Evolutionary conservation across 2,888 invertebrate species (phyloP).

Genomic region (Aphodius sticticus): DNA sequence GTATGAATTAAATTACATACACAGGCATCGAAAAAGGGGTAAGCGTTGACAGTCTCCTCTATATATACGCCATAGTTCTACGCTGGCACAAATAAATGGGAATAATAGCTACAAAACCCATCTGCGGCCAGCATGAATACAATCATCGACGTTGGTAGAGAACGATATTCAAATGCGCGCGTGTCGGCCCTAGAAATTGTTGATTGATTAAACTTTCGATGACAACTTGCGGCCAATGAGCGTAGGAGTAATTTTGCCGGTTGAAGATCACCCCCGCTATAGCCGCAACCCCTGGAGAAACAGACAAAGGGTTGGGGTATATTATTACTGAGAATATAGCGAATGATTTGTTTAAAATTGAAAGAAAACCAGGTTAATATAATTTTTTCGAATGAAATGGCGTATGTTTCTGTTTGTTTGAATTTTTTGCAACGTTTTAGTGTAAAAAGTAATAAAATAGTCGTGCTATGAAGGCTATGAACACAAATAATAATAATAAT

Average conservation of each 20-base stretch:
- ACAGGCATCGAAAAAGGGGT: neutral
- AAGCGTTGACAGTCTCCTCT: neutral
- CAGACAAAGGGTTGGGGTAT: neutral
- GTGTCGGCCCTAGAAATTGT: neutral
- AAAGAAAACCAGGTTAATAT: too few relatives aligned
- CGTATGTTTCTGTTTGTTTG: too few relatives aligned
- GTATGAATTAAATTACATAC: neutral
- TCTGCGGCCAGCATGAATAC: neutral
- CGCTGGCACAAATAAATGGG: neutral
- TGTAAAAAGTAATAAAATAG: too few relatives aligned
- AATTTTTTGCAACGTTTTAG: too few relatives aligned
- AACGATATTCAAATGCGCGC: neutral
- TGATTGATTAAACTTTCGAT: conserved; percentile 4
- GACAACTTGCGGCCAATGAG: neutral
- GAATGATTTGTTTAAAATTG: too few relatives aligned
- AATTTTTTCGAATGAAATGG: too few relatives aligned
- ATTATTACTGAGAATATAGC: neutral
- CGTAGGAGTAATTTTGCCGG: neutral
- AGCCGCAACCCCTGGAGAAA: neutral
- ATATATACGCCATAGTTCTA: neutral
- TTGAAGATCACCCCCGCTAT: neutral
- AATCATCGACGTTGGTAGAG: neutral
- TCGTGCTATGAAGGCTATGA: too few relatives aligned
- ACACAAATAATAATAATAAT: too few relatives aligned
- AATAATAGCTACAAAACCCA: neutral